phyloP scores from a whole-genome alignment of 2,888 invertebrate genomes.

The Hyposoter didymator region DNA sequence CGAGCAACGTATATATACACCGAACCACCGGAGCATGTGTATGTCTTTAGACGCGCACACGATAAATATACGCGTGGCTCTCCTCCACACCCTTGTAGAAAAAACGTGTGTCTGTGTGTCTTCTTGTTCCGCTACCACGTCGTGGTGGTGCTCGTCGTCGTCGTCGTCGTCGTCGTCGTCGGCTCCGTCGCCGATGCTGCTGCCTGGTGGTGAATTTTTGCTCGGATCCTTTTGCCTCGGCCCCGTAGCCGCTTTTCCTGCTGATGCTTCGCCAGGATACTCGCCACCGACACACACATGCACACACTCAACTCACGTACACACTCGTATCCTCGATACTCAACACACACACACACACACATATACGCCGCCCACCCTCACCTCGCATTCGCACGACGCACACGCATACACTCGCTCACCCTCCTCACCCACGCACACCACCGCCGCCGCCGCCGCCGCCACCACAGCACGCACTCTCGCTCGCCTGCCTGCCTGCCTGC shows the following conservation, averaged over 20 bases:
- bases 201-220: constrained; percentile 44
- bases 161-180: constrained; percentile 25
- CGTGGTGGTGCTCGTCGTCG: constrained; percentile 26
- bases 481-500: no score
- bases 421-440: constrained; percentile 45
- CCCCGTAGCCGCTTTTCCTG: constrained; percentile 43
- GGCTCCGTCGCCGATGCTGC: constrained; percentile 51
- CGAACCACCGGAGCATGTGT: neutral
- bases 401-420: constrained; percentile 49
- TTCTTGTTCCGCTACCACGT: constrained; percentile 63
- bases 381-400: constrained; percentile 47
- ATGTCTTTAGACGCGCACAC: neutral
- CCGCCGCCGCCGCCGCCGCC: neutral
- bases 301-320: constrained; percentile 27
- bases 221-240: constrained; percentile 11
- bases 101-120: constrained; percentile 1
- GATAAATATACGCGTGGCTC: constrained; percentile 58
- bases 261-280: constrained; percentile 62
- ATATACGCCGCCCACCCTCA: constrained; percentile 50
- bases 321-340: constrained; percentile 24
- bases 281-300: constrained; percentile 44
- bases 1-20: constrained; percentile 48
- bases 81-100: constrained; percentile 60
- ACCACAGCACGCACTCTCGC: constrained; percentile 63
- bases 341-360: no score